Base-by-base conservation (phyloP, 2,113 vertebrate species). In the Cryptomyrus ogoouensis region DNA sequence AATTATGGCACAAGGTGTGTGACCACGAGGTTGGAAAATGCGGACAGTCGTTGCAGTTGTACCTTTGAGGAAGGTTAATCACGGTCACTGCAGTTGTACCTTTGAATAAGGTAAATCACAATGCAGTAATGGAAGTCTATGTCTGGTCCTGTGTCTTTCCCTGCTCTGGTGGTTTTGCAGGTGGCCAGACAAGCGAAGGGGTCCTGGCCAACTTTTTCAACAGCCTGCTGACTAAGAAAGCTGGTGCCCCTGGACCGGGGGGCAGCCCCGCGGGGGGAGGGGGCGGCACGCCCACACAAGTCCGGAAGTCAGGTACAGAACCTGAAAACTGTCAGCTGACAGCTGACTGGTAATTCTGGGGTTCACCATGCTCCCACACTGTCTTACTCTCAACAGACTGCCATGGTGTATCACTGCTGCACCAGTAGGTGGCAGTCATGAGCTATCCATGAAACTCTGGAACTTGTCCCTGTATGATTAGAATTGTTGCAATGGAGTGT, bases 131-230 rank as follows among this genome's bases (percentile, higher is more conserved):
- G 15, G 35, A 77, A 77, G 21, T 56, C 77, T 44, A 3, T 27
- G 39, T 56, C 15, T 86, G 89, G 35, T 56, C 13, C 31, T 86
- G 31, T 4, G 9, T 47, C 47, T 56, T 44, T 88, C 52, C 66
- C 62, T 52, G 53, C 90, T 47, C 31, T 42, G 74, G 13, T 17
- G 74, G 70, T 74, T 3, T 50, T 93, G 42, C 92, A 98, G 95
- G 97, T 95, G 98, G 98, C 95, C 98, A 99, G 93, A 98, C 98
- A 90, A 99, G 97, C 56, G 98, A 99, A 95, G 98, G 98, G 4
- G 98, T 99, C 88, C 94, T 99, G 93, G 98, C 98, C 88, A 99
- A 99, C 93, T 99, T 99, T 95, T 99, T 99, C 93, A 99, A 99
- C 93, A 99, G 98, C 91, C 96, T 99, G 91, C 93, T 99, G 94